Percentiles rank a stretch among this genome's conserved stretches.
phyloP scores from a whole-genome alignment of 2,797 vertebrate species.

The Ceryle rudis region DNA sequence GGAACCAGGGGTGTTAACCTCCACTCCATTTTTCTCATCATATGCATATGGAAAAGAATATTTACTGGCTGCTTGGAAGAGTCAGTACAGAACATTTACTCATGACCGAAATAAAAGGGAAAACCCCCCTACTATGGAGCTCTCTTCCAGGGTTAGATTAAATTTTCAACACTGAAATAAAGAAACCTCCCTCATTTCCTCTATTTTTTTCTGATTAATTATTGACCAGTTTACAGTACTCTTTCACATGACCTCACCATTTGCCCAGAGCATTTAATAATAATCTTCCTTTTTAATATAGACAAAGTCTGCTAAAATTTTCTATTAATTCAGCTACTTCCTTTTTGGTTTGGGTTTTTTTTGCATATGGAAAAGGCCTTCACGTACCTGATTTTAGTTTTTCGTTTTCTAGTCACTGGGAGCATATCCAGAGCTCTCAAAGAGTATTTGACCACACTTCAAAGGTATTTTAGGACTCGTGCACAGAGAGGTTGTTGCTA shows the following conservation, averaged over 20 bases:
- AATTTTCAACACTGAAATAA: conserved; percentile 21
- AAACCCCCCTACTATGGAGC: neutral
- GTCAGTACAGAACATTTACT: neutral
- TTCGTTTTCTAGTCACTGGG: neutral
- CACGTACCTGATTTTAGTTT: neutral
- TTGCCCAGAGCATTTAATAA: neutral
- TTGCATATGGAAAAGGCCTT: neutral
- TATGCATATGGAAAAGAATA: conserved; percentile 8
- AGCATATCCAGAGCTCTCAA: neutral
- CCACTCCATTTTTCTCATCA: conserved; percentile 25
- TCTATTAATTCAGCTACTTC: neutral
- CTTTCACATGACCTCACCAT: neutral
- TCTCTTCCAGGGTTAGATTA: conserved; percentile 1
- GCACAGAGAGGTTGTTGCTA: neutral
- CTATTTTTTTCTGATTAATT: neutral
- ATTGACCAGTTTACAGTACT: neutral
- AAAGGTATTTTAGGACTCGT: neutral
- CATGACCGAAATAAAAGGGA: neutral
- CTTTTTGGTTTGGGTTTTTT: neutral
- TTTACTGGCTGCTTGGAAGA: conserved; percentile 25
- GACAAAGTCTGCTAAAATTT: neutral
- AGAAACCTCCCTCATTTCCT: neutral
- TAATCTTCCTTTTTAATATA: neutral
- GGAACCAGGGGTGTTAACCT: conserved; percentile 1
- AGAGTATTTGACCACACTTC: neutral